Base-by-base conservation (phyloP, 2,113 vertebrate species). In the Aphyosemion australe region DNA sequence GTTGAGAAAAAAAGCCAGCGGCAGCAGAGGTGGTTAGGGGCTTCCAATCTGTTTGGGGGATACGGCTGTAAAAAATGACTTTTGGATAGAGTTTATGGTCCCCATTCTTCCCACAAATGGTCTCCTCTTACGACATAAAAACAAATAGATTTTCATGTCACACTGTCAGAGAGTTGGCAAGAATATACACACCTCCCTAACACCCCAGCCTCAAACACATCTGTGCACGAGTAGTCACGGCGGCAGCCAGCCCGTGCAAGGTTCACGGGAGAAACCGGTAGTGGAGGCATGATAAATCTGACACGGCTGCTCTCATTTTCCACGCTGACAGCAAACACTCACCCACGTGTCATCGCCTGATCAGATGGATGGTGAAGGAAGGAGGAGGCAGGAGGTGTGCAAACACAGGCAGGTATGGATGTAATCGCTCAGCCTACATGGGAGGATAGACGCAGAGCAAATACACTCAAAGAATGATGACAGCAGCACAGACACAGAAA, bases 141-240 rank as follows among this genome's bases (percentile, higher is more conserved):
- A 87, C 89, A 90, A 89, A 91, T 87, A 66, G 58, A 84, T 87
- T 91, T 86, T 90, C 80, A 84, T 88, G 85, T 89, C 79, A 69
- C 15, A 12, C 84, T 88, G 87, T 86, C 84, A 72, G 59, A 2
- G 55, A 9, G 56, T n/a, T 72, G 75, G 83, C 65, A 67, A 46
- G 48, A 78, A 82, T 5, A 45, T 14, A 64, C 67, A 76, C 83
- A 31, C 57, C 65, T 48, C 34, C 18, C 19, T 0, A 61, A 68
- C 69, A 56, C 57, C 52, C 45, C 34, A 52, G 14, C 37, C 57
- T 71, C 70, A 68, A 18, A 84, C 82, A 69, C 80, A 75, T 69
- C 60, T 65, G 75, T 61, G 70, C 81, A 77, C 26, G 67, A 68
- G 59, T 47, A 51, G 70, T 58, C 77, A 65, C 57, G 47, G 4